Evolutionary conservation across 2,888 invertebrate genomes (phyloP), one percentile per base, ranked within the genome.

Genomic region (Geophilus truncorum): DNA sequence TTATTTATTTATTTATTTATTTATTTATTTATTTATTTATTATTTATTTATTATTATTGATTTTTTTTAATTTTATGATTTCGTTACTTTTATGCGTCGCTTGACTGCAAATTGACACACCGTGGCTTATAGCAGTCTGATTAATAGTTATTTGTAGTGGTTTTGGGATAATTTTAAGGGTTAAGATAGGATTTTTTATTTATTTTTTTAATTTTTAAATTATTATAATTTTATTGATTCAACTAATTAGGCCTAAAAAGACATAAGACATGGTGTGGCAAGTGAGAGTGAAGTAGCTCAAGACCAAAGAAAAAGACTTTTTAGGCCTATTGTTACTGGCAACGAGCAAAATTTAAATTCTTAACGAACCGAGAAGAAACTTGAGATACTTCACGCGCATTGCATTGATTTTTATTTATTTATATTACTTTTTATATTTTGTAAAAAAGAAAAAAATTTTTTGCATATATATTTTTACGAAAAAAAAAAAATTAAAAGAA

Each of bases 211-310:
- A 4, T 45, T 45, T 45, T 45, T 45, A 45, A 45, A 45, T 25
- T n/a, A 25, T 28, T 57, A 21, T 57, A 21, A 2, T 28, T 28
- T 25, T 70, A 25, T 70, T 57, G n/a, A 25, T 25, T 28, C 28
- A 23, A 23, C 5, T 3, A 70, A 28, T 70, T 70, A 70, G 70
- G 70, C 70, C 70, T 70, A 70, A 70, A 70, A 70, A 70, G 70
- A 70, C 28, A 15, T 25, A 70, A 70, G 70, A 28, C 70, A 70
- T 70, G 70, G 70, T 70, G 70, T 70, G 70, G 70, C 70, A 70
- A 70, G 70, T 70, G 28, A 70, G 28, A 70, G 70, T 70, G 70
- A 70, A 70, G 70, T 70, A 70, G 70, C 70, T 70, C 70, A 70
- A 70, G 70, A 70, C 28, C 28, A 10, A 25, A 15, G 32, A 9